Evolutionary conservation across 2,113 vertebrate species (phyloP), one percentile per base, ranked within the genome.

Genomic region (Ochotona princeps): DNA sequence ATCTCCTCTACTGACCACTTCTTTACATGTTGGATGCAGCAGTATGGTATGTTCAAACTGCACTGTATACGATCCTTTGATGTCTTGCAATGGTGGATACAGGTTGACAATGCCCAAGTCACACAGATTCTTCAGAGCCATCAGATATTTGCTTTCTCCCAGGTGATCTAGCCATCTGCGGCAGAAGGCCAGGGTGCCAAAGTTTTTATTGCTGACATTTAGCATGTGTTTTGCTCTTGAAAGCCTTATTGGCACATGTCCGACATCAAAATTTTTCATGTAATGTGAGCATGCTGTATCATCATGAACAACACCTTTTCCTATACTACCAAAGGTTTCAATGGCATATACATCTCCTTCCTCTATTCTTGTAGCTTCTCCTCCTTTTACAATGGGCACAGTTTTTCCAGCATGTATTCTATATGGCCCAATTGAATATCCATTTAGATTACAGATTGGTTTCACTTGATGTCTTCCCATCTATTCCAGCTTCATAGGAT

Each of bases 271-370:
- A 97, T 99, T 99, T 97, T 99, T 99, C 99, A 99, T 99, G 93
- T 99, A 99, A 97, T 99, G 99, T 38, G 99, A 99, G 96, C 99
- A 99, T 96, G 99, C 99, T 99, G 99, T 99, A 95, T 99, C 99
- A 81, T 99, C 99, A 60, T 99, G 99, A 94, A 99, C 99, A 83
- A 99, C 98, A 0, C 99, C 99, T 98, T 99, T 99, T 86, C 99
- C 99, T 30, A 99, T 99, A 97, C 99, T 99, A 30, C 99, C 99
- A 0, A 99, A 99, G 51, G 99, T 99, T 98, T 99, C 99, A 70
- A 99, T 99, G 73, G 99, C 99, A 61, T 99, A 99, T 1, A 99
- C 98, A 97, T 99, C 99, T 85, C 99, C 99, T 97, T 99, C 99
- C 99, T 99, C 99, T 99, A 99, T 99, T 97, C 98, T 98, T 49